These are phyloP conservation scores for Meandrina meandrites DNA, from an alignment of 92 coral and sea anemone genomes.

Conservation along the genomic window DNA sequence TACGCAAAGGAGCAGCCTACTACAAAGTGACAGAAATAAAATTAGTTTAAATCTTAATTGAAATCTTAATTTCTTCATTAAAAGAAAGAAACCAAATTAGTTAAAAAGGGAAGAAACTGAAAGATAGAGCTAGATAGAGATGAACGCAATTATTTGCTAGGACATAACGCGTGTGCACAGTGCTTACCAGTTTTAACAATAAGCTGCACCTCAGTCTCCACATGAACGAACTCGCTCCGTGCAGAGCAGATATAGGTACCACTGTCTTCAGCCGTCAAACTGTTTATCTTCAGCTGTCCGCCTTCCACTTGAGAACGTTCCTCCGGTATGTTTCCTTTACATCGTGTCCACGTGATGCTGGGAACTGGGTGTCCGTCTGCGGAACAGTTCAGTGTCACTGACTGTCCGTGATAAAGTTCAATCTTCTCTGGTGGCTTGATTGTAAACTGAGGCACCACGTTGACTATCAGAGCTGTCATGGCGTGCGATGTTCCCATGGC, in stretches of 20 bases:
- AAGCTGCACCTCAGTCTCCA: conserved; percentile 28
- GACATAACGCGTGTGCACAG: neutral
- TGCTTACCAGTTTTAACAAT: conserved; percentile 11
- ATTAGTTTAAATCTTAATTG: too few relatives aligned
- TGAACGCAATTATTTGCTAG: neutral
- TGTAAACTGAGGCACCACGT: conserved; percentile 46
- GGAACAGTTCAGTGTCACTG: conserved; percentile 29
- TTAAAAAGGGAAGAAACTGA: too few relatives aligned
- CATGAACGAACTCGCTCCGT: conserved; percentile 30
- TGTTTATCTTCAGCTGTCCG: conserved; percentile 26
- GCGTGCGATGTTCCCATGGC: conserved; percentile 59
- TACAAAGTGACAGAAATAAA: too few relatives aligned
- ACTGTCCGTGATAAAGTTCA: conserved; percentile 27
- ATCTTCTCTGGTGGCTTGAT: conserved; percentile 34
- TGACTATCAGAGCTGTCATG: conserved; percentile 44
- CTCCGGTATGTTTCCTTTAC: conserved; percentile 9
- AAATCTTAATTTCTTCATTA: too few relatives aligned
- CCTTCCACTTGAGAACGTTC: neutral
- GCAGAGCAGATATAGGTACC: conserved; percentile 35
- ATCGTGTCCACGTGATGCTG: conserved; percentile 33
- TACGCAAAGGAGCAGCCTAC: too few relatives aligned
- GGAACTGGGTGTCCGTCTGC: conserved; percentile 26
- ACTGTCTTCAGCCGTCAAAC: conserved; percentile 30
- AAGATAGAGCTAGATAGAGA: too few relatives aligned
- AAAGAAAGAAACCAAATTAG: too few relatives aligned